These are phyloP conservation scores for Oophaga pumilio DNA, from an alignment of 2,113 vertebrate species.

Conservation along the genomic window DNA sequence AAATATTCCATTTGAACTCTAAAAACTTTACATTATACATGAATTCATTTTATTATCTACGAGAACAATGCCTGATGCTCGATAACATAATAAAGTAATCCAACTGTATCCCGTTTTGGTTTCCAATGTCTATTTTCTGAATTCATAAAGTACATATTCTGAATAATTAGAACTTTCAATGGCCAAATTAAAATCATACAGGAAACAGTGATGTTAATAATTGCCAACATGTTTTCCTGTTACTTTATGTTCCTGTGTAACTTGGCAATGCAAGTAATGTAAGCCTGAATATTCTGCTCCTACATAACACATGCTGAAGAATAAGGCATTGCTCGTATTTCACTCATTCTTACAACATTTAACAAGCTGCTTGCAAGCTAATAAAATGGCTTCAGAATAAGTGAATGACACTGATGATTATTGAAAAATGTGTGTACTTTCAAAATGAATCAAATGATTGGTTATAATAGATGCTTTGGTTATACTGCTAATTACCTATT, in stretches of 20 bases:
- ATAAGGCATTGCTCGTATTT: conserved; percentile 34
- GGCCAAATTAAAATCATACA: conserved; percentile 35
- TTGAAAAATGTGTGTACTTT: background rate
- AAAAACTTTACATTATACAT: conserved; percentile 34
- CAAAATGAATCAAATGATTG: background rate
- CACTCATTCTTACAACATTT: conserved; percentile 27
- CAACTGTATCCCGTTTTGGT: background rate
- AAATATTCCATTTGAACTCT: background rate
- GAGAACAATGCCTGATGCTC: background rate
- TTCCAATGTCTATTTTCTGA: background rate
- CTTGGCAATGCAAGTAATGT: conserved; percentile 19
- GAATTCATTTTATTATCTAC: background rate
- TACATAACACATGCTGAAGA: conserved; percentile 47
- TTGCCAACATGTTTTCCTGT: conserved; percentile 39
- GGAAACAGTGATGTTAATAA: conserved; percentile 14
- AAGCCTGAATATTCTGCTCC: conserved; percentile 27
- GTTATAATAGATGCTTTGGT: background rate
- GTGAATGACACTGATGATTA: background rate
- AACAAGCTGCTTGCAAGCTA: conserved; percentile 6
- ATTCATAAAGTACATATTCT: conserved; percentile 12
- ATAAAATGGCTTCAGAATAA: conserved; percentile 5
- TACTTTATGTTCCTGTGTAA: conserved; percentile 17
- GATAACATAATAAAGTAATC: background rate
- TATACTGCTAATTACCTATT: background rate
- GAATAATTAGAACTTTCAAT: background rate